Evolutionary conservation across 2,113 vertebrate species (phyloP).

Genomic region (Urocitellus parryii): DNA sequence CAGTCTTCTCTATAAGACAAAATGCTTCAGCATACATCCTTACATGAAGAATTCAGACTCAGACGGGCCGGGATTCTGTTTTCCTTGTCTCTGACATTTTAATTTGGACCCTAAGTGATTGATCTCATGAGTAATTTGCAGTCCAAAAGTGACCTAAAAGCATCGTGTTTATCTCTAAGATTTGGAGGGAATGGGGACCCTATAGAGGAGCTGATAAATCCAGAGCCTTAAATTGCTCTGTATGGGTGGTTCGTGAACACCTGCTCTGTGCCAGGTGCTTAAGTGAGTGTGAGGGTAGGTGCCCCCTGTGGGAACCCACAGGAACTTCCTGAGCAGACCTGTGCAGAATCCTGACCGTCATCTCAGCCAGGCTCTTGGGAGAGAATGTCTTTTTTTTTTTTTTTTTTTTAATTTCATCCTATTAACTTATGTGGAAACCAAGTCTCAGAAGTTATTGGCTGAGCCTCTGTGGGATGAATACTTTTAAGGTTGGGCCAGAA

Average conservation of each 20-base stretch:
- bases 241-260: neutral
- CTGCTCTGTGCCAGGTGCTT: neutral
- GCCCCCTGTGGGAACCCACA: neutral
- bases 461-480: neutral
- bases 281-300: accelerated
- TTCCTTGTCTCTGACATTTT: neutral
- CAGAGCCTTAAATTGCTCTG: neutral
- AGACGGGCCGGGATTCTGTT: neutral
- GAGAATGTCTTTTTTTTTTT: neutral
- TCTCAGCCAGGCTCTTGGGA: neutral
- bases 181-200: neutral
- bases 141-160: neutral
- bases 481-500: neutral
- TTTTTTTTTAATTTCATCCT: neutral
- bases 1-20: neutral
- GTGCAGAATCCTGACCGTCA: neutral
- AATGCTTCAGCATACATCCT: neutral
- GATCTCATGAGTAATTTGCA: neutral
- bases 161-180: neutral
- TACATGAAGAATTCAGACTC: neutral
- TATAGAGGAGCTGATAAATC: neutral
- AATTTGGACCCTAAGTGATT: neutral
- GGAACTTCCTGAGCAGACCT: accelerated
- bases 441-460: neutral
- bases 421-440: neutral